Evolutionary conservation across 2,113 vertebrate genomes (phyloP).

Genomic region (Arizona elegans): DNA sequence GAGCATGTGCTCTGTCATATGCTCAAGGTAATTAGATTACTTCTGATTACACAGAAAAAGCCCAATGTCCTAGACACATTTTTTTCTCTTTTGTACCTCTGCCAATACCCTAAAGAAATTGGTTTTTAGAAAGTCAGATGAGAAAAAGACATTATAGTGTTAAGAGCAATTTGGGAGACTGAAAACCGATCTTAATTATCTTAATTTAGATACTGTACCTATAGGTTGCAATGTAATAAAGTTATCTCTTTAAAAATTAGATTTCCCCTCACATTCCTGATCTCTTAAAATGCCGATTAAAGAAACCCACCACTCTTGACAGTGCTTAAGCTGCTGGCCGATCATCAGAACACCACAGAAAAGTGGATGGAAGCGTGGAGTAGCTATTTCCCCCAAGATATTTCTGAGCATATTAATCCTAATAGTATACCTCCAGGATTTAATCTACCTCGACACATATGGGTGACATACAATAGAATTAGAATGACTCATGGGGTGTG

Average conservation of each 20-base stretch:
- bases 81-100: background rate
- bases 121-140: background rate
- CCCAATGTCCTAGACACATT: background rate
- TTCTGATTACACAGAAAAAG: constrained; percentile 36
- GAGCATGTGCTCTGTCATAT: constrained; percentile 34
- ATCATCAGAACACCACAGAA: too few relatives aligned
- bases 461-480: too few relatives aligned
- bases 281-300: too few relatives aligned
- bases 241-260: background rate
- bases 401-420: too few relatives aligned
- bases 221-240: background rate
- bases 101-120: background rate
- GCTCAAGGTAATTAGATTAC: constrained; percentile 22
- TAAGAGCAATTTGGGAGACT: background rate
- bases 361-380: too few relatives aligned
- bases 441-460: too few relatives aligned
- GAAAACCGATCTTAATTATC: background rate
- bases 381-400: too few relatives aligned
- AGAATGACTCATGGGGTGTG: too few relatives aligned
- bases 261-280: background rate
- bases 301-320: too few relatives aligned
- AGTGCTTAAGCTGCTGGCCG: too few relatives aligned
- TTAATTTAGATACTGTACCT: background rate
- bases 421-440: too few relatives aligned
- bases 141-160: background rate